Evolutionary conservation across 2,113 vertebrate species (phyloP), one percentile per base, ranked within the genome.

Genomic region (Blennius ocellaris): DNA sequence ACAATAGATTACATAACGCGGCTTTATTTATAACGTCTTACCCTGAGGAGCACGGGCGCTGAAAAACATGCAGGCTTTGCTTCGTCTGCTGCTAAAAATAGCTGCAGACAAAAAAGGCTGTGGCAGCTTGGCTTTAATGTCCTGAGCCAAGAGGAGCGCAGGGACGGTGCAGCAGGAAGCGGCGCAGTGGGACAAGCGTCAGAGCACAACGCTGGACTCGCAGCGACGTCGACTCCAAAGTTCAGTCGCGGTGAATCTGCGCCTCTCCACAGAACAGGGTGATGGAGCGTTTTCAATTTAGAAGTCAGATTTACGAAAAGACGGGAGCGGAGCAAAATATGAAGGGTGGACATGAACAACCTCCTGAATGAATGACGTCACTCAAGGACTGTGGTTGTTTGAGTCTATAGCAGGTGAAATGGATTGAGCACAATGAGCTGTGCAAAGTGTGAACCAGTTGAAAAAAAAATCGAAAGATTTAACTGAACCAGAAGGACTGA

Each of bases 61-160:
- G 53, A 36, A 59, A 30, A 80, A 77, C 14, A 52, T 0, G n/a
- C 45, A 21, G 57, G 53, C 48, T 56, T 85, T 71, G 60, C 74
- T 86, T 68, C 53, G 73, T 84, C 56, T 2, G 43, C 7, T n/a
- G 76, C 84, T 92, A 89, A 86, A 89, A 87, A 90, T 90, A 90
- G 83, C 78, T 11, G 51, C 58, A 1, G 36, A 87, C 82, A 84
- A 82, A 84, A 82, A 85, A 80, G 80, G 76, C 80, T 83, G 63
- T 56, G 70, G 80, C 67, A 82, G 76, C 65, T 68, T 69, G 85
- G 65, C 78, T 87, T 84, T 72, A 76, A 75, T 80, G 78, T 75
- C 73, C 59, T 16, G 39, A 71, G 83, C 84, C 76, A 81, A 73
- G 68, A 77, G 21, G 79, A 77, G 78, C 21, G 14, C 58, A 17